Evolutionary conservation across 2,113 vertebrate species (phyloP), one percentile per base, ranked within the genome.

Genomic region (Dryoscopus gambensis): DNA sequence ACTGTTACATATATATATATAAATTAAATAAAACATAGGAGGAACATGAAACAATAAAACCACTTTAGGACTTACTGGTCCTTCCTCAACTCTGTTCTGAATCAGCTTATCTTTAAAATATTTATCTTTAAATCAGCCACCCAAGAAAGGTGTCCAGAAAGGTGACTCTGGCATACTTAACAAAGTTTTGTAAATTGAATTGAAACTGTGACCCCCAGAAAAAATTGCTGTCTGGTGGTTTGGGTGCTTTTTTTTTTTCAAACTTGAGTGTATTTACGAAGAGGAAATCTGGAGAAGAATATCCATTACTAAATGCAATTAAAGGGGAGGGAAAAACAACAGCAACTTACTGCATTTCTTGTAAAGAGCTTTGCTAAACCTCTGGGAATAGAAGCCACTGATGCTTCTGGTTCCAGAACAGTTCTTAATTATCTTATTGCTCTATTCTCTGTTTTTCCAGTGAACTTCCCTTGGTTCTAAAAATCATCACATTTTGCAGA

Each of bases 281-380:
- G 75, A 95, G 85, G 94, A 95, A 94, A 95, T 95, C 85, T 96
- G 81, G 75, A 95, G 60, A 84, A 82, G 69, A 93, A 14, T 67
- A 35, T 93, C 91, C 91, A 91, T 74, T 86, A 93, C 97, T 97
- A 97, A 97, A 98, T 98, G 97, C 85, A 95, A 97, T 98, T 98
- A 98, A 94, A 75, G 89, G 70, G 59, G 47, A 62, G 55, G 27
- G 47, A 47, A 90, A 91, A 95, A 77, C 84, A 93, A 24, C 68
- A 70, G 44, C 71, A 88, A 85, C 56, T 82, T 91, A 90, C 77
- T 96, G 96, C 96, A 97, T 93, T 98, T 96, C 97, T 98, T 97
- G 97, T 98, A 98, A 98, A 98, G 64, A 98, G 98, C 98, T 97
- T 97, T 95, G 93, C 88, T 70, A 75, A 96, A 83, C 97, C 97